Conservation (phyloP, 2,113 vertebrate species). For the Heloderma charlesbogerti region DNA sequence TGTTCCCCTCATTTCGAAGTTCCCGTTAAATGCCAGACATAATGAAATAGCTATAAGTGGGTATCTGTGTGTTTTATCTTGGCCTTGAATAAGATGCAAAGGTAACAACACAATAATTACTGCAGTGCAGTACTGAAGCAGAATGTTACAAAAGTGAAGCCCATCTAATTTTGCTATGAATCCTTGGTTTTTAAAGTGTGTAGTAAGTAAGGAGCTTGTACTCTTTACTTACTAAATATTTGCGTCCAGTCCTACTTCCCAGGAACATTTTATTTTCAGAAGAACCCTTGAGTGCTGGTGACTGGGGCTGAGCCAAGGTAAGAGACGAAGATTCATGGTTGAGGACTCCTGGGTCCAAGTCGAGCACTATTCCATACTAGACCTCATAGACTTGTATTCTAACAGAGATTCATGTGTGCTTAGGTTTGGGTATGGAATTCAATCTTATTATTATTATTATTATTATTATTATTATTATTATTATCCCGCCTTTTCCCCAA, state of each 20-base stretch:
- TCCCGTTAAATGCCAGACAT: slow-evolving; percentile 44
- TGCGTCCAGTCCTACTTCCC: not conserved
- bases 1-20: not conserved
- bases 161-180: not conserved
- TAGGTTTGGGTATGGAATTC: not conserved
- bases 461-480: too few species aligned
- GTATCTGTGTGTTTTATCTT: slow-evolving; percentile 20
- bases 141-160: not conserved
- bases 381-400: not conserved
- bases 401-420: too few species aligned
- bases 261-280: not conserved
- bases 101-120: not conserved
- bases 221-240: too few species aligned
- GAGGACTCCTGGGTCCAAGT: not conserved
- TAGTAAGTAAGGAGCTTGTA: not conserved
- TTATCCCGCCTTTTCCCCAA: too few species aligned
- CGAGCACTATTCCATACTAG: not conserved
- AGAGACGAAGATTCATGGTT: too few species aligned
- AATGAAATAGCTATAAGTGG: slow-evolving; percentile 47
- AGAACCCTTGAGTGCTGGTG: not conserved
- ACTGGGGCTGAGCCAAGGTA: not conserved
- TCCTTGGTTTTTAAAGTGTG: not conserved
- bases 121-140: not conserved
- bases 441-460: too few species aligned
- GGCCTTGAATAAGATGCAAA: slow-evolving; percentile 43